Evolutionary conservation across 2,113 vertebrate genomes (phyloP), one percentile per base, ranked within the genome.

Genomic region (Bucco capensis): DNA sequence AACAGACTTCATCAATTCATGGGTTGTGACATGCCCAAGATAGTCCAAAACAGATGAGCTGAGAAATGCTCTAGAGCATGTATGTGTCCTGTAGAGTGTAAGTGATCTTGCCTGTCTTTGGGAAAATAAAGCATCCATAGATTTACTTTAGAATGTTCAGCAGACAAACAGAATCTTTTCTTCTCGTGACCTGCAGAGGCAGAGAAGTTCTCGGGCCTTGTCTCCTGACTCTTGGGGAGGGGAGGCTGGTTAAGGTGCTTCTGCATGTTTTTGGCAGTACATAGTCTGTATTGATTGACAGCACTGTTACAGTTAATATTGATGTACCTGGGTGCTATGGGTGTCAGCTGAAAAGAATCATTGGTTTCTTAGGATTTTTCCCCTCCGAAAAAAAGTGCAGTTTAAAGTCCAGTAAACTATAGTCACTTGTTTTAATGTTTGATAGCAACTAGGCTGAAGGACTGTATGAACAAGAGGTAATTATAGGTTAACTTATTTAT

Each of bases 311-410:
- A 44, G 4, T 50, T 80, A 47, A 46, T 78, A 40, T 71, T 61
- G 11, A 25, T 31, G 10, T 86, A 47, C 10, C 31, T 72, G 9
- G 14, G 7, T 66, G 65, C 8, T 10, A 5, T 61, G 40, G 21
- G 7, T 56, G 83, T 79, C 89, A 95, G 51, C 25, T 96, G 42
- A 74, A 69, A 92, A 96, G 72, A 91, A 81, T 44, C 90, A 83
- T 67, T 65, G n/a, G 9, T 90, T 88, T 64, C 38, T 75, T 81
- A 35, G 3, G 5, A 30, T 30, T 40, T 73, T 83, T 77, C 14
- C 76, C 4, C 54, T 75, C 10, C 76, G 4, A 50, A 54, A 73
- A 95, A 85, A 88, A 91, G 37, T 70, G 19, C 64, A 37, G 47
- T 76, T 83, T 81, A 27, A 57, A 71, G 64, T 88, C 33, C 27